Conservation (phyloP, 1,140 invertebrate genomes). For the Aleiodes sp. region DNA sequence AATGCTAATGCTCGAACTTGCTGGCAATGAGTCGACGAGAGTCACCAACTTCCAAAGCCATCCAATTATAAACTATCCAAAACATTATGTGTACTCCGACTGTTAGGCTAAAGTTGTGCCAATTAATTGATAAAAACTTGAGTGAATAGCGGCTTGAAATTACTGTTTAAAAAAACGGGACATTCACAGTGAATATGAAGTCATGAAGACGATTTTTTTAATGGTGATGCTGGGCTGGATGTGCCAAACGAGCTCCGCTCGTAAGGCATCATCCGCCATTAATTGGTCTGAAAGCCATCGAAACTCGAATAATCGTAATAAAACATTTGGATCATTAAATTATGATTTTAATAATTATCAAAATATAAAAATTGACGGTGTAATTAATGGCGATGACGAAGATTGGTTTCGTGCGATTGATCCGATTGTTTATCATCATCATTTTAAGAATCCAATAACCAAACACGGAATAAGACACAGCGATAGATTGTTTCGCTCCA, state of each 20-base stretch:
- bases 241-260: slow-evolving; percentile 25
- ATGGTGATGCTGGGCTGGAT: slow-evolving; percentile 34
- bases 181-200: slow-evolving; percentile 36
- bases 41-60: no score
- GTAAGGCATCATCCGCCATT: background rate
- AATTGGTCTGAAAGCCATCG: background rate
- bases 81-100: no score
- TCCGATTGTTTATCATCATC: background rate
- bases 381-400: background rate
- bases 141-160: no score
- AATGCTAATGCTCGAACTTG: no score
- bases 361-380: background rate
- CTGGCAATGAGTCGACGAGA: no score
- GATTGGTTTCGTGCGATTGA: background rate
- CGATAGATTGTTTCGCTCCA: slow-evolving; percentile 45
- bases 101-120: no score
- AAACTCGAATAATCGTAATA: background rate
- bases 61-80: no score
- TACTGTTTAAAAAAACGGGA: no score
- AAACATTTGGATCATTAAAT: background rate
- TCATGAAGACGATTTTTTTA: slow-evolving; percentile 36
- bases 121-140: no score
- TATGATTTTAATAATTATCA: background rate
- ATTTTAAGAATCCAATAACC: slow-evolving; percentile 38
- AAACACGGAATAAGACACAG: slow-evolving; percentile 49